Evolutionary conservation across 2,797 vertebrate genomes (phyloP).

Genomic region (Sebastes iracundus): DNA sequence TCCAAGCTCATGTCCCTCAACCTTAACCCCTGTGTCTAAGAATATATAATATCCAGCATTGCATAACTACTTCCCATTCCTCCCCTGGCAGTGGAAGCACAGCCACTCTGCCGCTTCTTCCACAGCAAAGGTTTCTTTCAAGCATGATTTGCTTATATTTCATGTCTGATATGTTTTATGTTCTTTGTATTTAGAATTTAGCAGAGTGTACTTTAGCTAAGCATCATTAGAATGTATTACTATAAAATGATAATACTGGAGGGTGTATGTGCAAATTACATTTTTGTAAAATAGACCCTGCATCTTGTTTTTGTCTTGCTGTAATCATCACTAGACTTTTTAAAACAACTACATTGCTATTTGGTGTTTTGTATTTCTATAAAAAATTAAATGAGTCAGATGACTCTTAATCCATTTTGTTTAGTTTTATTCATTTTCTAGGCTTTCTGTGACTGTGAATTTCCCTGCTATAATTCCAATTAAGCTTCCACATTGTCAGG

Average conservation of each 20-base stretch:
- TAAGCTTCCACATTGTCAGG: background rate
- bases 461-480: background rate
- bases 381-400: background rate
- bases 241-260: background rate
- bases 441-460: background rate
- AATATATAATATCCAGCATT: slow-evolving; percentile 47
- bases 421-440: background rate
- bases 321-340: background rate
- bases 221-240: background rate
- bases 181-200: background rate
- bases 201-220: background rate
- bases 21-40: slow-evolving; percentile 50
- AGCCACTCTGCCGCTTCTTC: background rate
- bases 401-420: background rate
- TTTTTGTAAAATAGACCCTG: background rate
- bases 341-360: background rate
- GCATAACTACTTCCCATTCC: slow-evolving; percentile 55
- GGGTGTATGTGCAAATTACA: background rate
- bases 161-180: background rate
- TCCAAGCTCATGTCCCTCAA: slow-evolving; percentile 16
- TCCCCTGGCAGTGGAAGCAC: slow-evolving; percentile 12
- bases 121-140: background rate
- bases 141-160: background rate
- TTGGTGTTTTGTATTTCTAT: background rate
- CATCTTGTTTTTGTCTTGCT: background rate